Evolutionary conservation across 2,888 invertebrate species (phyloP).

Genomic region (Sarcophaga caerulescens): DNA sequence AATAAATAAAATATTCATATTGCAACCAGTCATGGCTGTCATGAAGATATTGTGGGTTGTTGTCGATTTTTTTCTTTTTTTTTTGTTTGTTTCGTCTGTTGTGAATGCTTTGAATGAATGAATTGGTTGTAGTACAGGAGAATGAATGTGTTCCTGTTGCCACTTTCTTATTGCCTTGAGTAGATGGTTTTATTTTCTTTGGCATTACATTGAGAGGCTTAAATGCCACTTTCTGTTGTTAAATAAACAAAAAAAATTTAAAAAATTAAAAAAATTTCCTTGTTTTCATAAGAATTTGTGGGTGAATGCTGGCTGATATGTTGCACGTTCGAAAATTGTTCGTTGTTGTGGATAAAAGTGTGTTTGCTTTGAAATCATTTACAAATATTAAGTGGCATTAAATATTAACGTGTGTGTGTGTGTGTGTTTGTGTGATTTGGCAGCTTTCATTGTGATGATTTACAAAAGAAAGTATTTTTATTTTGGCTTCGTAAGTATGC

Average conservation of each 20-base stretch:
- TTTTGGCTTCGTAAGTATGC: background rate
- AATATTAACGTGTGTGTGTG: too few relatives aligned
- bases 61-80: constrained; percentile 30
- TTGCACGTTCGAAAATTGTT: background rate
- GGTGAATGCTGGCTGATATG: constrained; percentile 27
- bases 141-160: background rate
- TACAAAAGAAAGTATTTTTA: constrained; percentile 3
- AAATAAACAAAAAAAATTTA: background rate
- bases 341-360: too few relatives aligned
- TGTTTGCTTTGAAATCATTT: constrained; percentile 39
- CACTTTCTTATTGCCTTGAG: constrained; percentile 23
- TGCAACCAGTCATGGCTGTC: background rate
- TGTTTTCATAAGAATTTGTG: constrained; percentile 46
- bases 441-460: background rate
- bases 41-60: constrained; percentile 52
- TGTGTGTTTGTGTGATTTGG: background rate
- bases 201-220: constrained; percentile 38
- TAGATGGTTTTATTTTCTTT: constrained; percentile 40
- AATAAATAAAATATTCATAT: background rate
- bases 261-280: constrained; percentile 17
- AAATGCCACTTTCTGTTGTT: constrained; percentile 23
- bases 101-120: background rate
- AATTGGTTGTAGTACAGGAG: too few relatives aligned
- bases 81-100: constrained; percentile 10
- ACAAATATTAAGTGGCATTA: background rate